phyloP scores from a whole-genome alignment of 2,113 vertebrate species.

The Macaca mulatta region DNA sequence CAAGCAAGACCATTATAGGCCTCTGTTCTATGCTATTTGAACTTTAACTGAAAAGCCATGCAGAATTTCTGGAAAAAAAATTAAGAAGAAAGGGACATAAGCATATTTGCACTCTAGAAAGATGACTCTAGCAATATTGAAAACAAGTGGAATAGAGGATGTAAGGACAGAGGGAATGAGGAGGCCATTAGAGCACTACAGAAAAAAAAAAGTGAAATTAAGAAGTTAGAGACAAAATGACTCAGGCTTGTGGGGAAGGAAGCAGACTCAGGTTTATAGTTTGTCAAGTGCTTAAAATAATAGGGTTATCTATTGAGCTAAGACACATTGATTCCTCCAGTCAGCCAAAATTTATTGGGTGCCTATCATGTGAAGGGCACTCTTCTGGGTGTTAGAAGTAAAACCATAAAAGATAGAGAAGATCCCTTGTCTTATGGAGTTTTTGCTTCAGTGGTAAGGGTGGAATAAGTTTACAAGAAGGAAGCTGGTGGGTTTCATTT shows the following conservation, averaged over 20 bases:
- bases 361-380: accelerated
- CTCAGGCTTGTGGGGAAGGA: not conserved
- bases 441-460: not conserved
- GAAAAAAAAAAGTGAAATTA: not conserved
- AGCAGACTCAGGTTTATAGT: not conserved
- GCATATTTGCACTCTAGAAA: not conserved
- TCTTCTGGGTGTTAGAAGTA: not conserved
- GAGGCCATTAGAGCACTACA: not conserved
- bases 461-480: not conserved
- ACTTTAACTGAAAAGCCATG: slow-evolving; percentile 5
- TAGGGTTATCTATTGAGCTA: not conserved
- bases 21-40: not conserved
- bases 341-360: not conserved
- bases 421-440: not conserved
- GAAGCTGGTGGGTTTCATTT: not conserved
- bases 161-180: not conserved
- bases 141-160: not conserved
- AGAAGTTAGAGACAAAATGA: not conserved
- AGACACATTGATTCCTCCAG: not conserved
- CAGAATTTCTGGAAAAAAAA: not conserved
- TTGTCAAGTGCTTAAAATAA: not conserved
- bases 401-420: not conserved
- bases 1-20: not conserved
- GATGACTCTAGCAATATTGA: not conserved
- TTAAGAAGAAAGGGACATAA: not conserved